Evolutionary conservation across 2,797 vertebrate species (phyloP).

Genomic region (Hipposideros larvatus): DNA sequence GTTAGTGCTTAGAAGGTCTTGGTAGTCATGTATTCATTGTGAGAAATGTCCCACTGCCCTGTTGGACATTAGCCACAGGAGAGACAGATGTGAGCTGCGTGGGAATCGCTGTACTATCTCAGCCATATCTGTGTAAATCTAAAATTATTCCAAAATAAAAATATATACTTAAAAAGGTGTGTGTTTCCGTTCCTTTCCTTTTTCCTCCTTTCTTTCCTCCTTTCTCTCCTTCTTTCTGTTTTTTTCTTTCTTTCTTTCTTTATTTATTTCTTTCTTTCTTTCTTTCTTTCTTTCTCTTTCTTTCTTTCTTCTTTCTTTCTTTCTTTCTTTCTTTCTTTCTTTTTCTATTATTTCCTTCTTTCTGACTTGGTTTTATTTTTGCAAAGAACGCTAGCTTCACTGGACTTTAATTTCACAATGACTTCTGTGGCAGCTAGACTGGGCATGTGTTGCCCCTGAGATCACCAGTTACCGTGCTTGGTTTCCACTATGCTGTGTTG

Average conservation of each 20-base stretch:
- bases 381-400: not conserved
- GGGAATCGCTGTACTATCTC: not conserved
- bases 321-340: no score
- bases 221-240: no score
- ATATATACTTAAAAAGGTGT: not conserved
- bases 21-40: fast-evolving
- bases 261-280: not conserved
- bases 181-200: not conserved
- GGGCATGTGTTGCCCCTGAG: not conserved
- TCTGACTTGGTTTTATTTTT: not conserved
- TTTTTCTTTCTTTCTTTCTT: not conserved
- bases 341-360: not conserved
- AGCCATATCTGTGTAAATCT: not conserved
- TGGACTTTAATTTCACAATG: not conserved
- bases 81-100: fast-evolving
- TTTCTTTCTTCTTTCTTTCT: no score
- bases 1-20: not conserved
- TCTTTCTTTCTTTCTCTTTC: no score
- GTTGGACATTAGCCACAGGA: fast-evolving
- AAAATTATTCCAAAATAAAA: not conserved
- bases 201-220: no score
- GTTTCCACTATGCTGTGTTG: fast-evolving
- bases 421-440: fast-evolving
- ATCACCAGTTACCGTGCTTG: fast-evolving
- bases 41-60: no score